Evolutionary conservation across 2,113 vertebrate species (phyloP), one percentile per base, ranked within the genome.

Genomic region (Atherinomorus stipes): DNA sequence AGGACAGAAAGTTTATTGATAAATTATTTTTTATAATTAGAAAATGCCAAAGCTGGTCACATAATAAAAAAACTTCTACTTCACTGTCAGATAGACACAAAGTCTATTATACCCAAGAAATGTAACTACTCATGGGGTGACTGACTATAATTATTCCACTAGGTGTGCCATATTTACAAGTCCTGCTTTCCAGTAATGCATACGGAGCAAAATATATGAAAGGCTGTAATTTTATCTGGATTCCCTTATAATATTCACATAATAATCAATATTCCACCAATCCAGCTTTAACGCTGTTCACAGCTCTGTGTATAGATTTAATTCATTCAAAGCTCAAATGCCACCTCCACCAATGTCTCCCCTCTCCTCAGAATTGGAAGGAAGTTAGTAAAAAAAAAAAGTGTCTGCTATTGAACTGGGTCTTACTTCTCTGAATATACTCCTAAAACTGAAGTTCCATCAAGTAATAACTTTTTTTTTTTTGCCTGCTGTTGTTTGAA

Each of bases 1-100:
- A 45, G 34, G 13, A 23, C 59, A 26, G 23, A 19, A 66, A 64
- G 61, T 51, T 62, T 19, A 64, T 69, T 71, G 21, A 25, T n/a
- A 71, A 50, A 61, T 44, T 71, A 34, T 42, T 57, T 64, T 58
- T 63, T 16, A 6, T 38, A 31, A 69, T 78, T 25, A 64, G 49
- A 40, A 26, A n/a, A 70, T 21, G 19, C 21, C 15, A 60, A 69
- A 38, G 37, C 12, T 75, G 19, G 47, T 85, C 63, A 18, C 62
- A 37, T 18, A 31, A 18, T 1, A 7, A 25, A 18, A 6, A 16
- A 45, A 45, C 18, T 45, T 45, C 15, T 45, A 16, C 44, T 45
- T 5, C 44, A 45, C 4, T 12, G 5, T 45, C 5, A 18, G 44
- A 45, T 45, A 1, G 16, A 45, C 18, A 6, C 16, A 16, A 2